Percentiles rank a stretch among this genome's conserved stretches.
These are phyloP conservation scores for Pogonognathellus flavescens DNA, from an alignment of 1,140 invertebrate genomes.

Conservation along the genomic window DNA sequence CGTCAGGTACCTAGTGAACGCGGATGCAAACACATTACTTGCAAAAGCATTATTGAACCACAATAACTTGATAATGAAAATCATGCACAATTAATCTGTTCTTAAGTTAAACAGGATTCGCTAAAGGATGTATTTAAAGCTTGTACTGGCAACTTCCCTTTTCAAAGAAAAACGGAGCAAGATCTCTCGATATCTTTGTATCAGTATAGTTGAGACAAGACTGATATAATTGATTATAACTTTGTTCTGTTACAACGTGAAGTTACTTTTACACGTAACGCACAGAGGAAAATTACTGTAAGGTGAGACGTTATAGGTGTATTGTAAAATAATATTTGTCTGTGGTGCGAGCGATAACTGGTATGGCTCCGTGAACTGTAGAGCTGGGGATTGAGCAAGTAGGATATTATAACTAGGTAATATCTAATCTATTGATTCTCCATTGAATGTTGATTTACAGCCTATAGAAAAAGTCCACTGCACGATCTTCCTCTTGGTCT, in stretches of 20 bases:
- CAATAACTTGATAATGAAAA: too few species aligned
- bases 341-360: background rate
- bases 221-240: background rate
- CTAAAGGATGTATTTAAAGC: too few species aligned
- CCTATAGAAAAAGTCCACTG: constrained; percentile 4
- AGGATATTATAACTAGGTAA: background rate
- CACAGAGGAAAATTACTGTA: background rate
- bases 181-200: background rate
- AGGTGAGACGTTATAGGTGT: background rate
- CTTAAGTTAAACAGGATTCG: constrained; percentile 1
- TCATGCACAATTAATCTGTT: too few species aligned
- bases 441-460: constrained; percentile 15
- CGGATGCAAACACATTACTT: background rate
- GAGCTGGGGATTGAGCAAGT: background rate
- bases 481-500: constrained; percentile 13
- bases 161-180: constrained; percentile 6
- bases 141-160: background rate
- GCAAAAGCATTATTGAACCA: background rate
- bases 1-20: too few species aligned
- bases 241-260: too few species aligned
- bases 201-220: background rate
- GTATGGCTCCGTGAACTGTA: background rate
- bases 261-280: background rate
- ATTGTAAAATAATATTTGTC: background rate
- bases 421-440: constrained; percentile 13